Conservation (phyloP, 2,797 vertebrate genomes). For the Macropodus opercularis region DNA sequence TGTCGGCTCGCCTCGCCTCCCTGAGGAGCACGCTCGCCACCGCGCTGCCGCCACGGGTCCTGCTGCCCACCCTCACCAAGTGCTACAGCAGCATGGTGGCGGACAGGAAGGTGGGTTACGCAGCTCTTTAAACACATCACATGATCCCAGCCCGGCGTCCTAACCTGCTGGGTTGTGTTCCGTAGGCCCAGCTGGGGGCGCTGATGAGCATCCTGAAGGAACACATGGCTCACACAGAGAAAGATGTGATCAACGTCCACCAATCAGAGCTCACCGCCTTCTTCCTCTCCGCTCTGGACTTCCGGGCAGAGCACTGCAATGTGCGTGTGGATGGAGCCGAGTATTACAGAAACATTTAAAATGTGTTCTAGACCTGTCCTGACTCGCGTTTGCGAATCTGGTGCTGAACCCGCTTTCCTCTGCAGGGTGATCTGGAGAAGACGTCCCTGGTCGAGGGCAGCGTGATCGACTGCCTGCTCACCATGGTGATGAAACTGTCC, state of each 20-base stretch:
- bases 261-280: slow-evolving; percentile 91
- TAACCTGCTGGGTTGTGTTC: not conserved
- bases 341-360: too few species aligned
- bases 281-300: slow-evolving; percentile 91
- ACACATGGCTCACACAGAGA: slow-evolving; percentile 88
- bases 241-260: slow-evolving; percentile 85
- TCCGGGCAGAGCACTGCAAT: slow-evolving; percentile 85
- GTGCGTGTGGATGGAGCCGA: slow-evolving; percentile 73
- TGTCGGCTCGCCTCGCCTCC: slow-evolving; percentile 78
- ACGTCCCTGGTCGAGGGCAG: slow-evolving; percentile 82
- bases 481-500: slow-evolving; percentile 96
- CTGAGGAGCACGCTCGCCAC: slow-evolving; percentile 87
- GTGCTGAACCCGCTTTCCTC: not conserved
- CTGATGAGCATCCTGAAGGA: slow-evolving; percentile 91
- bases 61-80: slow-evolving; percentile 85
- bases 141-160: too few species aligned
- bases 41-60: slow-evolving; percentile 86
- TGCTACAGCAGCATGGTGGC: slow-evolving; percentile 83
- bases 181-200: slow-evolving; percentile 83
- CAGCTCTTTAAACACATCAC: too few species aligned
- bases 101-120: slow-evolving; percentile 84
- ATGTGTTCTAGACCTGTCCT: too few species aligned
- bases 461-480: slow-evolving; percentile 88
- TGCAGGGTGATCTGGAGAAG: slow-evolving; percentile 86
- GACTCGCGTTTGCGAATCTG: not conserved